Conservation (phyloP, 2,797 vertebrate species). For the Malurus leucopterus region DNA sequence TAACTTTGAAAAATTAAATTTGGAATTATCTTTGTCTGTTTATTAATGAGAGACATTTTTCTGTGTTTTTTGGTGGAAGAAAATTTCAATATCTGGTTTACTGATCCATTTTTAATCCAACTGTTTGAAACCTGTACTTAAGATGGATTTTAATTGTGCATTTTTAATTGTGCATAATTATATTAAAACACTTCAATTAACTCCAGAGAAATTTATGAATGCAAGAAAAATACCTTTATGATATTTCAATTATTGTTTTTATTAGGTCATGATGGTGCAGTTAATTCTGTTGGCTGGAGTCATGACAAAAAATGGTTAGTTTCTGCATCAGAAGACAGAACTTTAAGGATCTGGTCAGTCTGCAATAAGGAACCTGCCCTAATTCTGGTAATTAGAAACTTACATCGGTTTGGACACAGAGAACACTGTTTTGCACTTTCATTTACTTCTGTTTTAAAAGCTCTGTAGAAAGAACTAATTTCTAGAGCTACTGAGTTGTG, state of each 20-base stretch:
- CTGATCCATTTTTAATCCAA: not conserved
- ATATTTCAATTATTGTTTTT: not conserved
- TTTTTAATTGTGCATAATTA: not conserved
- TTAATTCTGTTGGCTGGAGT: slow-evolving; percentile 85
- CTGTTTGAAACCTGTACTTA: not conserved
- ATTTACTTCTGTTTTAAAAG: not conserved
- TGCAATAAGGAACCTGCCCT: slow-evolving; percentile 66
- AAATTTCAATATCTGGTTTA: not conserved
- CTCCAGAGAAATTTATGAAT: not conserved
- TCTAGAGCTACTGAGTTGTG: not conserved
- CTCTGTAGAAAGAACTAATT: not conserved
- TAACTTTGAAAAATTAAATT: not conserved
- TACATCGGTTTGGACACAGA: not conserved
- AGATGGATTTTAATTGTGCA: not conserved
- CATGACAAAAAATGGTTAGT: slow-evolving; percentile 80
- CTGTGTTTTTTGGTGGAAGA: not conserved
- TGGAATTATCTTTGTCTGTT: not conserved
- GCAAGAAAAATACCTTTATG: not conserved
- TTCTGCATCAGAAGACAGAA: slow-evolving; percentile 81
- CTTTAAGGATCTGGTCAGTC: slow-evolving; percentile 81
- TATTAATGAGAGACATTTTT: not conserved
- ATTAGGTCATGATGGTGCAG: slow-evolving; percentile 82
- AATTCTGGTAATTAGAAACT: slow-evolving; percentile 76
- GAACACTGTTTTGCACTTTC: not conserved
- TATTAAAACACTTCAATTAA: not conserved